phyloP scores from a whole-genome alignment of 2,797 vertebrate genomes.

The Babyrousa celebensis region DNA sequence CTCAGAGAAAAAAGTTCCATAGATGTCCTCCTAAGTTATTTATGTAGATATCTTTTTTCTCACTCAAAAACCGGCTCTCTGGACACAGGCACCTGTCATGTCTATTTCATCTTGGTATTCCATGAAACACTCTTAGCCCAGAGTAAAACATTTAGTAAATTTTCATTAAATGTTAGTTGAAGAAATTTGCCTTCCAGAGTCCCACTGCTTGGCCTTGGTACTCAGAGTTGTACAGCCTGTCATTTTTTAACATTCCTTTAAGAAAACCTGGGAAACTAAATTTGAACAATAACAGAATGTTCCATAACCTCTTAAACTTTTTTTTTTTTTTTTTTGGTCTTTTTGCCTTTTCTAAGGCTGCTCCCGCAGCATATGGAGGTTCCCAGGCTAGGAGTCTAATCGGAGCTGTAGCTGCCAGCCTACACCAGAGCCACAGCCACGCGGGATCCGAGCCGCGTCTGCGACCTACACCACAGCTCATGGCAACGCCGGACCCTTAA shows the following conservation, averaged over 20 bases:
- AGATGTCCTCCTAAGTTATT: neutral
- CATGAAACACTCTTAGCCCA: neutral
- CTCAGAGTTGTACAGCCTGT: neutral
- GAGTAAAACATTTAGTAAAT: neutral
- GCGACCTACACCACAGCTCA: no score
- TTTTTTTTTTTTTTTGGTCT: neutral
- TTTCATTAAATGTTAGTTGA: neutral
- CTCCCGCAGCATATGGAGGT: no score
- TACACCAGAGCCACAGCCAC: no score
- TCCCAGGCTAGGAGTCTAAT: no score
- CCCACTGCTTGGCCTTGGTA: neutral
- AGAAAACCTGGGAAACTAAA: neutral
- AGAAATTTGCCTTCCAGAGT: neutral
- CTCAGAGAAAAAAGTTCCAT: neutral
- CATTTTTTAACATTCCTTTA: neutral
- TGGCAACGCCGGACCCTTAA: no score
- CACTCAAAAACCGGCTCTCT: conserved; percentile 37
- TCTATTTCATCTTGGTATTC: neutral
- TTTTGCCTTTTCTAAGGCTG: no score
- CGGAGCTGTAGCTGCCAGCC: no score
- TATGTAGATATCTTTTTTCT: neutral
- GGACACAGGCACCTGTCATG: neutral
- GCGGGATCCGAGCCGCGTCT: no score
- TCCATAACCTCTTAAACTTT: neutral
- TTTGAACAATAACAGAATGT: neutral